Evolutionary conservation across 2,113 vertebrate species (phyloP).

Genomic region (Cranoglanis bouderius): DNA sequence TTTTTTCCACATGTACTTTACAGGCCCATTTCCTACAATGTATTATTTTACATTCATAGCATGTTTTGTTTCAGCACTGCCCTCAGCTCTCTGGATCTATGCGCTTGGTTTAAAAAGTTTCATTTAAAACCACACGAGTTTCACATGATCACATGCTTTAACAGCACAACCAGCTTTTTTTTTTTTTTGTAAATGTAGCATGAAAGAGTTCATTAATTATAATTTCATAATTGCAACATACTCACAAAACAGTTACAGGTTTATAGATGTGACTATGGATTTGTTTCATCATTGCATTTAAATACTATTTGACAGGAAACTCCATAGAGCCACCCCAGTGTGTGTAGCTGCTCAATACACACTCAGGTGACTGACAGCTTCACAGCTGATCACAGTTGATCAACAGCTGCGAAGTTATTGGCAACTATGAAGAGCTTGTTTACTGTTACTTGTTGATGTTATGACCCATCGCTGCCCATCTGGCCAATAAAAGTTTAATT

Average conservation of each 20-base stretch:
- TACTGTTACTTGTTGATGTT: conserved; percentile 53
- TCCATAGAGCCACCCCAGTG: background rate
- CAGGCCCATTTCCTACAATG: background rate
- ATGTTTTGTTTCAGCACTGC: background rate
- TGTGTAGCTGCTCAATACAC: conserved; percentile 19
- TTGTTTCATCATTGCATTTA: background rate
- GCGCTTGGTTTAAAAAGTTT: background rate
- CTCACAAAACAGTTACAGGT: background rate
- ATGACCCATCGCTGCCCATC: conserved; percentile 74
- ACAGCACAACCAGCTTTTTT: background rate
- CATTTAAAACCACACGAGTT: background rate
- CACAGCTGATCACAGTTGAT: too few species aligned
- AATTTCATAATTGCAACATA: background rate
- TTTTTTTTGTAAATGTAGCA: background rate
- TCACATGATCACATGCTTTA: background rate
- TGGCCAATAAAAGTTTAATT: conserved; percentile 95
- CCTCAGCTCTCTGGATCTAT: background rate
- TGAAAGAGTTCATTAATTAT: background rate
- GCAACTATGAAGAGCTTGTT: conserved; percentile 46
- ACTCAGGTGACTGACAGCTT: conserved; percentile 47
- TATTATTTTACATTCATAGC: background rate
- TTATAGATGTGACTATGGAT: background rate
- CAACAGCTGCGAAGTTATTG: conserved; percentile 38
- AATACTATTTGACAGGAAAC: background rate
- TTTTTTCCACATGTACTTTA: background rate